A percentile compares a stretch with the other conserved stretches of the same genome.
Evolutionary conservation across 2,113 vertebrate genomes (phyloP).

Genomic region (Gallinago undulata): DNA sequence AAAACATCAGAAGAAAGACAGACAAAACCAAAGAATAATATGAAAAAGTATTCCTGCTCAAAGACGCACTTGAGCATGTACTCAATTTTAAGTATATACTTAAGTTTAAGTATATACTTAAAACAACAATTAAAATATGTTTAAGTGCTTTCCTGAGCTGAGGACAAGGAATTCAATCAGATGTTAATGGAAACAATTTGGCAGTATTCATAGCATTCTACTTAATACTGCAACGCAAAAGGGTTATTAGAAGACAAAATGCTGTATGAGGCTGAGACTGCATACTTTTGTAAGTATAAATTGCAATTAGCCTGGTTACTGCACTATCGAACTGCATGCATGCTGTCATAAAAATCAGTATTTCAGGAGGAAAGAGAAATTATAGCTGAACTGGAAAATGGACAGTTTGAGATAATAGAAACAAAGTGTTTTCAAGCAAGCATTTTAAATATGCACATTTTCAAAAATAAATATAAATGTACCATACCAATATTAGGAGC

Average conservation of each 20-base stretch:
- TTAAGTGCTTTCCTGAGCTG: slow-evolving; percentile 15
- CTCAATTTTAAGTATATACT: not conserved
- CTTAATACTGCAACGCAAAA: not conserved
- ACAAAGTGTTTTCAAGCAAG: not conserved
- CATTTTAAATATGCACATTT: not conserved
- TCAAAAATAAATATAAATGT: not conserved
- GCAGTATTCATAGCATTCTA: not conserved
- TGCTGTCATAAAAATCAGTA: not conserved
- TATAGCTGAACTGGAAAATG: not conserved
- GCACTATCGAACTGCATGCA: not conserved
- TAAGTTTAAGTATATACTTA: not conserved
- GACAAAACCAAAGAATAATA: not conserved
- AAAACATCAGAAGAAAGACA: not conserved
- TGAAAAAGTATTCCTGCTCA: not conserved
- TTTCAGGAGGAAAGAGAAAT: not conserved
- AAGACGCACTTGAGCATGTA: not conserved
- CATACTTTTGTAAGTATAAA: not conserved
- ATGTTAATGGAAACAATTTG: not conserved
- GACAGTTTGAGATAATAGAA: not conserved
- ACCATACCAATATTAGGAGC: not conserved
- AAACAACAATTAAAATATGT: not conserved
- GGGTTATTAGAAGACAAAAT: not conserved
- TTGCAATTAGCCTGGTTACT: not conserved
- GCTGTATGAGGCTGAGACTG: not conserved
- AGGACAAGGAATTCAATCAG: slow-evolving; percentile 13